These are phyloP conservation scores for Thera britannica DNA, from an alignment of 2,888 invertebrate species.

Conservation along the genomic window DNA sequence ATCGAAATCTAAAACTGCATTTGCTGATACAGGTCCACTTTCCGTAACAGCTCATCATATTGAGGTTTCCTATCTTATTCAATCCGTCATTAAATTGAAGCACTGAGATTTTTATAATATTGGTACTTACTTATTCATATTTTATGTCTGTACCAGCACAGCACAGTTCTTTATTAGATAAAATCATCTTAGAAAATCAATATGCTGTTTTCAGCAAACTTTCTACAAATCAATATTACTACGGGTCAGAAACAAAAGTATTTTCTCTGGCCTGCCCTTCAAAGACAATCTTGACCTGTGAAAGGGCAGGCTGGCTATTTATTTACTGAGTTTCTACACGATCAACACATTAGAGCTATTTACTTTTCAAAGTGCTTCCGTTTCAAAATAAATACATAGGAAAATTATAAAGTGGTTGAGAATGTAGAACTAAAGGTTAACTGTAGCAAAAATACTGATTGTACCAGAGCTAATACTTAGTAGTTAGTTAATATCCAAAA, in stretches of 20 bases:
- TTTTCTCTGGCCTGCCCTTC: conserved; percentile 28
- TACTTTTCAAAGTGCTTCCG: conserved; percentile 22
- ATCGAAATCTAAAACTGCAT: background rate
- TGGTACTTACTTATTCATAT: too few relatives aligned
- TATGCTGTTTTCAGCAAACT: background rate
- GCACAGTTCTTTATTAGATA: too few relatives aligned
- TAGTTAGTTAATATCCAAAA: too few relatives aligned
- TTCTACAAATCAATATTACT: conserved; percentile 1
- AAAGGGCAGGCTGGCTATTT: conserved; percentile 22
- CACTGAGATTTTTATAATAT: too few relatives aligned
- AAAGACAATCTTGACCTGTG: conserved; percentile 34
- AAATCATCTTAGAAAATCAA: background rate
- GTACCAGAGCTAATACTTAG: too few relatives aligned
- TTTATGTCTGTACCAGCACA: too few relatives aligned
- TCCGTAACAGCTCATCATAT: background rate
- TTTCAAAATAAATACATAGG: too few relatives aligned
- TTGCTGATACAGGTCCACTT: background rate
- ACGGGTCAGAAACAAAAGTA: conserved; percentile 20
- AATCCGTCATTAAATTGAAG: too few relatives aligned
- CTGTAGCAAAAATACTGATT: too few relatives aligned
- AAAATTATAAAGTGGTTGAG: too few relatives aligned
- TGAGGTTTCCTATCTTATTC: background rate
- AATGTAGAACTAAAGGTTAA: too few relatives aligned
- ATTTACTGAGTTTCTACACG: conserved; percentile 27
- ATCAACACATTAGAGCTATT: conserved; percentile 28